Evolutionary conservation across 2,797 vertebrate species (phyloP).

Genomic region (Enteromius unitaeniatus): DNA sequence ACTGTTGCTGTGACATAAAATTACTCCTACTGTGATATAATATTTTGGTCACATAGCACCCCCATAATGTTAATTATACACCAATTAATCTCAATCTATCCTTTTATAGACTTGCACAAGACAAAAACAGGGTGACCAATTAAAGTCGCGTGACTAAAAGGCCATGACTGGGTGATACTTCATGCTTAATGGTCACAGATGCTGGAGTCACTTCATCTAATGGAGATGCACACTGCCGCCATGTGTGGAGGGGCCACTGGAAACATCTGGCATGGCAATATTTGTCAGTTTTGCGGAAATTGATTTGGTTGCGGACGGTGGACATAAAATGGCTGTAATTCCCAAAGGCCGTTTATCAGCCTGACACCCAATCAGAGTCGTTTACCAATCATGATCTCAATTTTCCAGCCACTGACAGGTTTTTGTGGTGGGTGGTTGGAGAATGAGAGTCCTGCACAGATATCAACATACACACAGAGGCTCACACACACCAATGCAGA

Average conservation of each 20-base stretch:
- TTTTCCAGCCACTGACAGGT: slow-evolving; percentile 46
- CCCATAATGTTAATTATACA: slow-evolving; percentile 10
- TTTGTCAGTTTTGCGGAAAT: slow-evolving; percentile 54
- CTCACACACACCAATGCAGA: neutral
- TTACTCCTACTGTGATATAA: neutral
- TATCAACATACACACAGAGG: neutral
- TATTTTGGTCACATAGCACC: neutral
- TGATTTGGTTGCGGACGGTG: slow-evolving; percentile 39
- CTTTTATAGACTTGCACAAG: slow-evolving; percentile 16
- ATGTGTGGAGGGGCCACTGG: slow-evolving; percentile 58
- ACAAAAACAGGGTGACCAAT: slow-evolving; percentile 67
- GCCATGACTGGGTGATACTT: slow-evolving; percentile 71
- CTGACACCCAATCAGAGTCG: slow-evolving; percentile 49
- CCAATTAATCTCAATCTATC: slow-evolving; percentile 37
- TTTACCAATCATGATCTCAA: slow-evolving; percentile 54
- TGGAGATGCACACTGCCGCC: slow-evolving; percentile 62
- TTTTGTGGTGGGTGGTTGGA: neutral
- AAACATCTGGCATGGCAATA: slow-evolving; percentile 57
- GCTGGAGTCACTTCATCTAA: slow-evolving; percentile 67
- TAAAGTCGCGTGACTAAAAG: slow-evolving; percentile 73
- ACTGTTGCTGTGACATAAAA: neutral
- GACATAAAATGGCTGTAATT: slow-evolving; percentile 47
- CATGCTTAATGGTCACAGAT: slow-evolving; percentile 74
- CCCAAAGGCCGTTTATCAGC: slow-evolving; percentile 48
- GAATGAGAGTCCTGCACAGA: neutral